These are phyloP conservation scores for Alethe diademata DNA, from an alignment of 2,113 vertebrate genomes.

Conservation along the genomic window DNA sequence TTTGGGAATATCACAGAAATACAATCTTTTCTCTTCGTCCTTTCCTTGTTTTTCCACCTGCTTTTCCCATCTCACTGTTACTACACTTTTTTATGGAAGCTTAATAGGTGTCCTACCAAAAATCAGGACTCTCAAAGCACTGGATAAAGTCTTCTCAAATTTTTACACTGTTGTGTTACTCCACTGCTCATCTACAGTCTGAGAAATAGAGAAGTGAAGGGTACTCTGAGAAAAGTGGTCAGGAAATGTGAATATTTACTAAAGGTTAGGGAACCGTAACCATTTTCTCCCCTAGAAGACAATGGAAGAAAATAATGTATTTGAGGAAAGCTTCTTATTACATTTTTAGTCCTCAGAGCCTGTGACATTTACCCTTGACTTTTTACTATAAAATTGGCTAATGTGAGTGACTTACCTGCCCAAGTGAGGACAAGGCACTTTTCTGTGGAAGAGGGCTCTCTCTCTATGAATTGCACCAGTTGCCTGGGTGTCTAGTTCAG, in stretches of 20 bases:
- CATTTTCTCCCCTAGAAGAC: not conserved
- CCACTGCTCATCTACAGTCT: not conserved
- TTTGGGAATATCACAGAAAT: not conserved
- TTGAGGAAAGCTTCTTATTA: not conserved
- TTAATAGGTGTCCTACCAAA: not conserved
- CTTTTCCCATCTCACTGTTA: not conserved
- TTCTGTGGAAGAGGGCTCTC: not conserved
- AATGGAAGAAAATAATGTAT: not conserved
- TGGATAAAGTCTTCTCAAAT: not conserved
- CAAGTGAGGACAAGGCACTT: not conserved
- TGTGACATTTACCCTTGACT: not conserved
- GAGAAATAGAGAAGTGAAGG: not conserved
- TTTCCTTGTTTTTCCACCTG: not conserved
- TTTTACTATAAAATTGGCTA: not conserved
- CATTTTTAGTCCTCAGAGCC: not conserved
- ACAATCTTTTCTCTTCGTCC: not conserved
- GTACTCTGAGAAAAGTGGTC: not conserved
- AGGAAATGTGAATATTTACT: not conserved
- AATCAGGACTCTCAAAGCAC: not conserved
- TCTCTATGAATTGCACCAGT: not conserved
- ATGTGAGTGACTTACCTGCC: not conserved
- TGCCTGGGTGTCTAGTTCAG: not conserved
- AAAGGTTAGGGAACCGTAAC: not conserved
- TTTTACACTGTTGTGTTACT: not conserved
- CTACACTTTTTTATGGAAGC: not conserved